Evolutionary conservation across 2,797 vertebrate genomes (phyloP).

Genomic region (Stomatorhinus walkeri): DNA sequence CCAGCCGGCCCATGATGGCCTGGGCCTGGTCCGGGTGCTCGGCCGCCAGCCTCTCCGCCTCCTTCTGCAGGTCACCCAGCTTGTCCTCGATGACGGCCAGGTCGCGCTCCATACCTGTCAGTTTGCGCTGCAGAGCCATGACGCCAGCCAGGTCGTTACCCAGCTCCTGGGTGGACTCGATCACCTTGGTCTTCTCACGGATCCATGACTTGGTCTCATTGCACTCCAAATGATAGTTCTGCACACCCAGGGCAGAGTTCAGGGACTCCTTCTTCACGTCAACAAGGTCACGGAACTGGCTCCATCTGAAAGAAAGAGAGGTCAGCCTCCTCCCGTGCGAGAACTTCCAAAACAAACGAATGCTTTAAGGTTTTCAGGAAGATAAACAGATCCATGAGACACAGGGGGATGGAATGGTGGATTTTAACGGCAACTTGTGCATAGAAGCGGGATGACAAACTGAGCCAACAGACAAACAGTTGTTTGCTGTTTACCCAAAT

Average conservation of each 20-base stretch:
- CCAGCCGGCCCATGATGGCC: slow-evolving; percentile 80
- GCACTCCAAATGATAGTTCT: slow-evolving; percentile 97
- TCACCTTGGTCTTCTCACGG: slow-evolving; percentile 97
- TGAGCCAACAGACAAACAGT: background rate
- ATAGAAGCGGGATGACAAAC: background rate
- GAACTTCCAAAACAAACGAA: background rate
- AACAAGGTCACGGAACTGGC: slow-evolving; percentile 91
- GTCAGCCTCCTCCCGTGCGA: background rate
- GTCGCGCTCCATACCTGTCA: slow-evolving; percentile 96
- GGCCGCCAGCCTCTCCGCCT: slow-evolving; percentile 77
- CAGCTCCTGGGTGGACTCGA: slow-evolving; percentile 94
- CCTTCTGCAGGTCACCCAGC: slow-evolving; percentile 77
- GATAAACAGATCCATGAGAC: background rate
- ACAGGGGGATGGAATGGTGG: background rate
- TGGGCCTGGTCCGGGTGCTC: slow-evolving; percentile 90
- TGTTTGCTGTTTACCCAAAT: background rate
- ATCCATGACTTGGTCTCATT: slow-evolving; percentile 99
- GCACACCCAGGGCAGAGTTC: slow-evolving; percentile 86
- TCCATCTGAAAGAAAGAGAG: slow-evolving; percentile 70
- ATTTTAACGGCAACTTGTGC: background rate
- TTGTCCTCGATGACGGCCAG: slow-evolving; percentile 92
- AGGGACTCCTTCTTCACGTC: slow-evolving; percentile 92
- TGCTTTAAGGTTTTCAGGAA: background rate
- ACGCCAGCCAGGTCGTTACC: slow-evolving; percentile 92
- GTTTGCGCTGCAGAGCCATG: slow-evolving; percentile 94